Percentiles rank a stretch among this genome's conserved stretches.
phyloP scores from a whole-genome alignment of 2,113 vertebrate genomes.

The Hemicordylus capensis region DNA sequence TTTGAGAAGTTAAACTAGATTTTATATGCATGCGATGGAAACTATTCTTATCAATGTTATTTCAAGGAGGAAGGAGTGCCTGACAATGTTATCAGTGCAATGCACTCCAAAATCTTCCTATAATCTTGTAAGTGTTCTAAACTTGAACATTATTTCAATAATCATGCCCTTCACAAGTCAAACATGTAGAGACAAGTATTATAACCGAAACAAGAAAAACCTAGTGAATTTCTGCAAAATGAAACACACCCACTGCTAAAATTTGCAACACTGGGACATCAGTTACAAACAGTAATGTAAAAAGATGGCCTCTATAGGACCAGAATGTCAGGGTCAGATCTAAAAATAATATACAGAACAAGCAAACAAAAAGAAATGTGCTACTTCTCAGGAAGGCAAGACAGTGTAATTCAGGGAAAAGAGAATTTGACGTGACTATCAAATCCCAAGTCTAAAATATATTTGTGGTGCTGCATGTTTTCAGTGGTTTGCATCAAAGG shows the following conservation, averaged over 20 bases:
- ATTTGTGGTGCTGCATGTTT: background rate
- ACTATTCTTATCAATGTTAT: conserved; percentile 74
- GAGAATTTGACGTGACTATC: background rate
- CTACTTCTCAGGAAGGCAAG: background rate
- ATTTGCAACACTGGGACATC: background rate
- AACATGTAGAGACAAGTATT: conserved; percentile 4
- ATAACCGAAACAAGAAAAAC: conserved; percentile 16
- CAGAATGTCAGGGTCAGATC: background rate
- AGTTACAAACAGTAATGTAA: background rate
- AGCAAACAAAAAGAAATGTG: background rate
- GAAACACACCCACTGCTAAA: background rate
- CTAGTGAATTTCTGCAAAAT: background rate
- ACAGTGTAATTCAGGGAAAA: background rate
- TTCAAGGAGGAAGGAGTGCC: conserved; percentile 60
- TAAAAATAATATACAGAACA: background rate
- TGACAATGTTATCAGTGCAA: conserved; percentile 68
- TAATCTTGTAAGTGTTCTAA: conserved; percentile 42
- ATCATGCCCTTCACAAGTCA: conserved; percentile 41
- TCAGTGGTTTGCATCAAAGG: background rate
- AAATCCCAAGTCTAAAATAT: background rate
- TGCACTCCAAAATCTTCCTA: conserved; percentile 67
- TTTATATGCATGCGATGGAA: conserved; percentile 40
- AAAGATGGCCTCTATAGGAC: background rate
- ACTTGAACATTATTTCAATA: conserved; percentile 22
- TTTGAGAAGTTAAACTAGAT: conserved; percentile 59